These are phyloP conservation scores for Glyphotaelius pellucidus DNA, from an alignment of 2,888 invertebrate genomes.

Conservation along the genomic window DNA sequence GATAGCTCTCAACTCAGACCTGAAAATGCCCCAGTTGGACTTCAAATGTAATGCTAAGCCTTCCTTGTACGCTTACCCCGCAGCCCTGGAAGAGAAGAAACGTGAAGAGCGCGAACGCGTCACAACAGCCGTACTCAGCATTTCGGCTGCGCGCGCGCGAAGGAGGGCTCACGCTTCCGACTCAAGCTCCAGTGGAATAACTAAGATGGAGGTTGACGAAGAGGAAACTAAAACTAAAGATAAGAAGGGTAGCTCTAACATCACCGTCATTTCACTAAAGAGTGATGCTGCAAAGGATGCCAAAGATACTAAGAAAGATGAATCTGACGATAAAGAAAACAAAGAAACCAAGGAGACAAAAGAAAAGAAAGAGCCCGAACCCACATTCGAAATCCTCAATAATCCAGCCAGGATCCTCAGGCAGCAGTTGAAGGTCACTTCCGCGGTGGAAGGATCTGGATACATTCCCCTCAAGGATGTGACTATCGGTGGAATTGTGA, in stretches of 20 bases:
- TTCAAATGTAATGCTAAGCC: constrained; percentile 95
- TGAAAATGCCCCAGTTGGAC: constrained; percentile 95
- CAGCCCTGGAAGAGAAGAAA: constrained; percentile 98
- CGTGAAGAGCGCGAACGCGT: constrained; percentile 98
- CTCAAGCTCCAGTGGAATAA: constrained; percentile 77
- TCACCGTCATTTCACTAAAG: constrained; percentile 74
- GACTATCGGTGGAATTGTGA: constrained; percentile 96
- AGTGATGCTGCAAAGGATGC: constrained; percentile 70
- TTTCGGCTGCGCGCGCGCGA: constrained; percentile 92
- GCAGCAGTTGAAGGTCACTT: constrained; percentile 89
- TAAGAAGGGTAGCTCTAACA: constrained; percentile 75
- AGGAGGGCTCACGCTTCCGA: constrained; percentile 87
- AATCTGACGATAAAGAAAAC: constrained; percentile 75
- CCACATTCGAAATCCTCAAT: constrained; percentile 91
- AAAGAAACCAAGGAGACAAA: constrained; percentile 73
- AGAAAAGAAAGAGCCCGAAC: constrained; percentile 91
- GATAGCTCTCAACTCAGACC: constrained; percentile 94
- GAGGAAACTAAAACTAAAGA: constrained; percentile 77
- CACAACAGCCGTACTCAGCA: constrained; percentile 97
- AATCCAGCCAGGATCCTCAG: constrained; percentile 97
- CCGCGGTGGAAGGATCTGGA: constrained; percentile 87
- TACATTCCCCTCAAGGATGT: constrained; percentile 94
- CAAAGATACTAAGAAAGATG: constrained; percentile 76
- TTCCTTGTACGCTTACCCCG: constrained; percentile 97
- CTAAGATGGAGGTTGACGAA: constrained; percentile 94